Evolutionary conservation across 2,113 vertebrate species (phyloP).

Genomic region (Pteruthius melanotis): DNA sequence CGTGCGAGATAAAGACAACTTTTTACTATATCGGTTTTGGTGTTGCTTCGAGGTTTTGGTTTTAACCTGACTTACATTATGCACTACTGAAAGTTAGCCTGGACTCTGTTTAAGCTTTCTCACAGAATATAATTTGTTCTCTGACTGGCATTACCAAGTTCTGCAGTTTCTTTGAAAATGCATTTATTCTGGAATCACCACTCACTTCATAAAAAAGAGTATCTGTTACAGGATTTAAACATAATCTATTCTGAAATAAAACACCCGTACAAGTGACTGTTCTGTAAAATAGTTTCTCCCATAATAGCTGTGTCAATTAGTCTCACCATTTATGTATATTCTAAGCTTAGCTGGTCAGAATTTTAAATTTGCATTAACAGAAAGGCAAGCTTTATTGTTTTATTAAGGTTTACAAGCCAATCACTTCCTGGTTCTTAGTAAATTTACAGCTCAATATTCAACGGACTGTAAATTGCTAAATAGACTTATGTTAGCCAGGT

Average conservation of each 20-base stretch:
- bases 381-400: background rate
- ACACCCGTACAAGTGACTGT: background rate
- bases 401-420: background rate
- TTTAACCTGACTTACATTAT: background rate
- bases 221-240: background rate
- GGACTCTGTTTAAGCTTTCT: background rate
- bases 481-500: background rate
- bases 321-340: background rate
- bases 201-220: background rate
- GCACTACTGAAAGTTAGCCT: background rate
- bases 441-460: slow-evolving; percentile 19
- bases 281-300: background rate
- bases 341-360: background rate
- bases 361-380: background rate
- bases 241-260: background rate
- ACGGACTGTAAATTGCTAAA: background rate
- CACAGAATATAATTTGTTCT: background rate
- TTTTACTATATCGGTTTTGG: background rate
- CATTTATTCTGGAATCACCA: background rate
- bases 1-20: background rate
- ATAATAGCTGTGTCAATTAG: background rate
- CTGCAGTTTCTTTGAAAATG: background rate
- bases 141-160: background rate
- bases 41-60: background rate
- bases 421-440: background rate